Percentiles rank a stretch among this genome's conserved stretches.
phyloP scores from a whole-genome alignment of 1,140 invertebrate genomes.

The Hycleus cichorii region DNA sequence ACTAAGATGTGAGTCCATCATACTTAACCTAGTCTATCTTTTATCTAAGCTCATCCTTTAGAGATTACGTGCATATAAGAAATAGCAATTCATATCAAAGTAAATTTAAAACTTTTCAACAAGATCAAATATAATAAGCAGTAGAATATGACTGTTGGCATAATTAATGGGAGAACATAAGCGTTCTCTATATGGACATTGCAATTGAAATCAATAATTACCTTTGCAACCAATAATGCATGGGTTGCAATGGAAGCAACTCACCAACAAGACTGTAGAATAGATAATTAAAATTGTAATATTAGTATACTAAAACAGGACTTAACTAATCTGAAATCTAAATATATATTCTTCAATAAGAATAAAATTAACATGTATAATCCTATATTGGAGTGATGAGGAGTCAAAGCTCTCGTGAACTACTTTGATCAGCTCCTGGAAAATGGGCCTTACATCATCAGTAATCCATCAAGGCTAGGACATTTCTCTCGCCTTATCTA shows the following conservation, averaged over 20 bases:
- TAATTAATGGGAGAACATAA: not conserved
- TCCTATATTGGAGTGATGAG: not conserved
- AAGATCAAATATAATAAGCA: not conserved
- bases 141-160: no score
- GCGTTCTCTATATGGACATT: no score
- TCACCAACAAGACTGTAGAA: not conserved
- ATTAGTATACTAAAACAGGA: not conserved
- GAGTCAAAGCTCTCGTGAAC: not conserved
- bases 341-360: not conserved
- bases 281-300: not conserved
- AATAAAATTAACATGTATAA: not conserved
- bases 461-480: not conserved
- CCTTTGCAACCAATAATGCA: conserved; percentile 7
- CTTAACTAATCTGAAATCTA: not conserved
- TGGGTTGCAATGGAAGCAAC: not conserved
- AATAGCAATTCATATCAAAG: conserved; percentile 9
- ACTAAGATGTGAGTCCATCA: conserved; percentile 10
- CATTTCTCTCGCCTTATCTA: not conserved
- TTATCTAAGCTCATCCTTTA: conserved; percentile 9
- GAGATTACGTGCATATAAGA: conserved; percentile 3
- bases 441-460: not conserved
- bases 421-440: not conserved
- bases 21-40: conserved; percentile 11
- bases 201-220: not conserved
- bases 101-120: conserved; percentile 4